phyloP scores from a whole-genome alignment of 2,797 vertebrate genomes.

The Xenopus petersii region DNA sequence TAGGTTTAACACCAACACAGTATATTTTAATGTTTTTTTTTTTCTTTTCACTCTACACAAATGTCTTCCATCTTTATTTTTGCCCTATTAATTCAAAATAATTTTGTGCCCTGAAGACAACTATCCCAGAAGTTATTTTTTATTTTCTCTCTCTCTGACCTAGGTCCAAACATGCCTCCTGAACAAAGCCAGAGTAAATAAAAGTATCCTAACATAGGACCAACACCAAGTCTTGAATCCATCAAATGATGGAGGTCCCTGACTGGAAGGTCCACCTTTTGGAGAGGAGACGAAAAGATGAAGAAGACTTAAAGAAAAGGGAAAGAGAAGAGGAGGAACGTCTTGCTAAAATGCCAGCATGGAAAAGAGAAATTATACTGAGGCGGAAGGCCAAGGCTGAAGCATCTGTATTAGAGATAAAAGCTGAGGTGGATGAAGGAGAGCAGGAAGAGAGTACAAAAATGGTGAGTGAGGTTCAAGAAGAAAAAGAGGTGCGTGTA shows the following conservation, averaged over 20 bases:
- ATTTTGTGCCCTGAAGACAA: neutral
- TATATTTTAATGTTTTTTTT: too few species aligned
- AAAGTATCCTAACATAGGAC: conserved; percentile 36
- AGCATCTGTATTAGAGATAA: conserved; percentile 48
- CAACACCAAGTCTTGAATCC: conserved; percentile 32
- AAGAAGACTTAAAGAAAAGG: conserved; percentile 73
- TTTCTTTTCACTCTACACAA: too few species aligned
- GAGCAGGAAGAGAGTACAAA: conserved; percentile 23
- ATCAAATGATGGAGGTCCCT: conserved; percentile 58
- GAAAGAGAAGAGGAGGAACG: conserved; percentile 79
- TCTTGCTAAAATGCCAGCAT: conserved; percentile 83
- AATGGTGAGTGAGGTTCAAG: neutral
- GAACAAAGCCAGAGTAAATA: neutral
- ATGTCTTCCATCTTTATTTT: too few species aligned
- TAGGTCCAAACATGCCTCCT: conserved; percentile 20
- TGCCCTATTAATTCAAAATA: too few species aligned
- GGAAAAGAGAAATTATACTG: conserved; percentile 86
- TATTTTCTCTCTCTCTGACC: neutral
- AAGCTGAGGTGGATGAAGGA: conserved; percentile 35
- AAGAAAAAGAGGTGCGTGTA: conserved; percentile 57
- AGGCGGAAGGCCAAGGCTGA: conserved; percentile 78
- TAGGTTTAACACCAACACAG: too few species aligned
- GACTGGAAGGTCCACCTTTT: conserved; percentile 88
- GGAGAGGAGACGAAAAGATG: conserved; percentile 80
- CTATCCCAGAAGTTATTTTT: neutral